Conservation (phyloP, 2,797 vertebrate genomes). For the Lemur catta region DNA sequence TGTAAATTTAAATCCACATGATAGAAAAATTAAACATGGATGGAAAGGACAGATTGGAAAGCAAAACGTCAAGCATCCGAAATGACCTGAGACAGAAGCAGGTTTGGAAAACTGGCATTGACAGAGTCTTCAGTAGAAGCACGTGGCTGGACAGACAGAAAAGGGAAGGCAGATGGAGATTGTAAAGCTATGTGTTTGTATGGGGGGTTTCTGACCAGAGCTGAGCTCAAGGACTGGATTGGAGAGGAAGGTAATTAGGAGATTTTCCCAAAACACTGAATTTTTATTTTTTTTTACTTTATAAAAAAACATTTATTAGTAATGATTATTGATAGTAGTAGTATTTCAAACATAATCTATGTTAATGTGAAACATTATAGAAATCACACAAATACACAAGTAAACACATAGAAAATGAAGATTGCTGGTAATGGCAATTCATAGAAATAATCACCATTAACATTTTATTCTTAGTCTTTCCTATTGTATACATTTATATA, state of each 20-base stretch:
- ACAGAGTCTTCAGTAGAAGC: neutral
- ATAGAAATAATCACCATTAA: neutral
- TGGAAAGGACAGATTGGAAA: neutral
- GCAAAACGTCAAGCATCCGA: neutral
- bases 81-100: neutral
- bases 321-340: neutral
- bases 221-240: neutral
- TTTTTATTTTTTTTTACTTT: neutral
- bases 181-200: rapidly evolving
- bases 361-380: neutral
- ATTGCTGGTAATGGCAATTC: neutral
- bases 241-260: neutral
- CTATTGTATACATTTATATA: neutral
- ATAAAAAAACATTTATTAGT: neutral
- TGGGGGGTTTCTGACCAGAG: neutral
- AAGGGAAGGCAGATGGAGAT: neutral
- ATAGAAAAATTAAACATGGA: neutral
- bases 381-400: neutral
- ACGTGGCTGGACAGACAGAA: neutral
- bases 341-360: neutral
- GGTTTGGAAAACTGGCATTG: neutral
- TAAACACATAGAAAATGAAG: neutral
- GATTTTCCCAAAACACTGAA: neutral
- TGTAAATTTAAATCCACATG: neutral
- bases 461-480: neutral